phyloP scores from a whole-genome alignment of 2,888 invertebrate genomes.

The Microctonus aethiopoides region DNA sequence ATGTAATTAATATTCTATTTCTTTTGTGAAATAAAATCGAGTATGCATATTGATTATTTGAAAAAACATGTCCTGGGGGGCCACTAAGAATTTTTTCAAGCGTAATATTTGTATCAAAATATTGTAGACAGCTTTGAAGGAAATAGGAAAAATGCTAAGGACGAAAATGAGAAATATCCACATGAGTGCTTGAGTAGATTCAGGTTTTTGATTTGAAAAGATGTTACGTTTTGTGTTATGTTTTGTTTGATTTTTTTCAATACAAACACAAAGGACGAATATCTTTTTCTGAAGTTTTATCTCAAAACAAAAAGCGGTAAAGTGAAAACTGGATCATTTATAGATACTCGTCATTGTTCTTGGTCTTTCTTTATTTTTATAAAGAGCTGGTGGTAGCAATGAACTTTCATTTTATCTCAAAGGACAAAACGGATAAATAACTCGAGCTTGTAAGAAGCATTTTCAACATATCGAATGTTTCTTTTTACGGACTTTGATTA shows the following conservation, averaged over 20 bases:
- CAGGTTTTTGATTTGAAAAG: not conserved
- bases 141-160: not conserved
- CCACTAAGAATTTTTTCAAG: not conserved
- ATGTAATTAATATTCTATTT: no score
- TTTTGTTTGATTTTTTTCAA: not conserved
- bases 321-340: not conserved
- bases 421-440: slow-evolving; percentile 4
- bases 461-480: not conserved
- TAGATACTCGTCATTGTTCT: not conserved
- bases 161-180: not conserved
- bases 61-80: no score
- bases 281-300: not conserved
- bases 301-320: not conserved
- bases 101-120: not conserved
- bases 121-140: not conserved
- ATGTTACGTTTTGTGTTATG: no score
- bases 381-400: not conserved
- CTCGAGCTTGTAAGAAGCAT: not conserved
- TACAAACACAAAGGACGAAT: not conserved
- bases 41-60: no score
- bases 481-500: not conserved
- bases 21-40: no score
- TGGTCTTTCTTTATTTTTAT: not conserved
- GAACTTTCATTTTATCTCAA: not conserved
- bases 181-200: not conserved